Conservation (phyloP, 2,797 vertebrate species). For the Coluber constrictor region DNA sequence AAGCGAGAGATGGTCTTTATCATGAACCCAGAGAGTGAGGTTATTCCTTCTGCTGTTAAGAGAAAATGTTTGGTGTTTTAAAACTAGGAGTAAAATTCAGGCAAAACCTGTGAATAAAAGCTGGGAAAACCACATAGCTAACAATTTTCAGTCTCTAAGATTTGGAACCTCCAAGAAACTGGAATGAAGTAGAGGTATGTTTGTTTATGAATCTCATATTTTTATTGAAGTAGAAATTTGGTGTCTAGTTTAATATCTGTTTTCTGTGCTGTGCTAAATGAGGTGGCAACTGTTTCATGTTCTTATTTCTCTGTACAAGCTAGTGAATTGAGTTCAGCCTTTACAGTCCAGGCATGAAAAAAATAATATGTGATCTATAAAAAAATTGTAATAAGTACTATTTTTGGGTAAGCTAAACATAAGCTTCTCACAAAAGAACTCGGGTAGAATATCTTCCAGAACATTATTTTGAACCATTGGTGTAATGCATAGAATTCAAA, state of each 20-base stretch:
- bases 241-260: background rate
- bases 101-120: background rate
- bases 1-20: background rate
- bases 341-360: background rate
- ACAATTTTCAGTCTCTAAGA: background rate
- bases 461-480: background rate
- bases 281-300: background rate
- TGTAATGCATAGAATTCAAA: background rate
- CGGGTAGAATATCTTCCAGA: background rate
- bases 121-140: background rate
- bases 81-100: background rate
- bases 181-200: background rate
- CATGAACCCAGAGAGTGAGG: background rate
- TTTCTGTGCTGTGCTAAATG: background rate
- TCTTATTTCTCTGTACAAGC: background rate
- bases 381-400: background rate
- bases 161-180: background rate
- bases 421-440: background rate
- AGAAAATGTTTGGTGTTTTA: background rate
- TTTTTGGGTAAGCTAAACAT: background rate
- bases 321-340: background rate
- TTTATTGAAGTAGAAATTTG: background rate
- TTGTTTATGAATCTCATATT: background rate
- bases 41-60: background rate
- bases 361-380: background rate